Conservation (phyloP, 1,140 invertebrate species). For the Eciton burchellii region DNA sequence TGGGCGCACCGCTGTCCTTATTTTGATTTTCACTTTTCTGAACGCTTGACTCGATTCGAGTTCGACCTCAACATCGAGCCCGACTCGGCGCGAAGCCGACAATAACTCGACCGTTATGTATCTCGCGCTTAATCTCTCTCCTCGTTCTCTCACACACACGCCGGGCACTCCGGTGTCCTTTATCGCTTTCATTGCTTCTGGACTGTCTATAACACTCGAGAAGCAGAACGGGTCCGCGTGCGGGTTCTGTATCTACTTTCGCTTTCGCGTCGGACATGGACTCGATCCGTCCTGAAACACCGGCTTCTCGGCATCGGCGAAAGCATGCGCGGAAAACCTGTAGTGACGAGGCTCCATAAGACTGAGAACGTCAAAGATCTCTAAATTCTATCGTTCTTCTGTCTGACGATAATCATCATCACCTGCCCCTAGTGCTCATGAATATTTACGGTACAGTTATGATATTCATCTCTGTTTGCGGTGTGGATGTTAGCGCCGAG, state of each 20-base stretch:
- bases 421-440: too few relatives aligned
- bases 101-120: slow-evolving; percentile 42
- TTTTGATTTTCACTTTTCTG: slow-evolving; percentile 22
- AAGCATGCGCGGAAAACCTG: slow-evolving; percentile 24
- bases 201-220: slow-evolving; percentile 51
- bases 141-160: slow-evolving; percentile 22
- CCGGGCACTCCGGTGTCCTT: slow-evolving; percentile 40
- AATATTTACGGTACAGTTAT: too few relatives aligned
- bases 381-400: neutral
- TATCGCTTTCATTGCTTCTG: slow-evolving; percentile 58
- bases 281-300: slow-evolving; percentile 44
- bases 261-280: slow-evolving; percentile 47
- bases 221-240: slow-evolving; percentile 34
- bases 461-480: too few relatives aligned
- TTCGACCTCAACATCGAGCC: neutral
- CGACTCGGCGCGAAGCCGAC: slow-evolving; percentile 26
- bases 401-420: too few relatives aligned
- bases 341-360: neutral
- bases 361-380: neutral
- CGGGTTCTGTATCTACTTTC: slow-evolving; percentile 44
- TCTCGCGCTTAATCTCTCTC: slow-evolving; percentile 38
- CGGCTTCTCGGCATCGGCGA: slow-evolving; percentile 23
- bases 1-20: too few relatives aligned
- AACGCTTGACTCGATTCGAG: slow-evolving; percentile 3
- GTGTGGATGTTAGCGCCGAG: too few relatives aligned